Evolutionary conservation across 2,113 vertebrate species (phyloP), one percentile per base, ranked within the genome.

Genomic region (Eudyptes chrysolophus): DNA sequence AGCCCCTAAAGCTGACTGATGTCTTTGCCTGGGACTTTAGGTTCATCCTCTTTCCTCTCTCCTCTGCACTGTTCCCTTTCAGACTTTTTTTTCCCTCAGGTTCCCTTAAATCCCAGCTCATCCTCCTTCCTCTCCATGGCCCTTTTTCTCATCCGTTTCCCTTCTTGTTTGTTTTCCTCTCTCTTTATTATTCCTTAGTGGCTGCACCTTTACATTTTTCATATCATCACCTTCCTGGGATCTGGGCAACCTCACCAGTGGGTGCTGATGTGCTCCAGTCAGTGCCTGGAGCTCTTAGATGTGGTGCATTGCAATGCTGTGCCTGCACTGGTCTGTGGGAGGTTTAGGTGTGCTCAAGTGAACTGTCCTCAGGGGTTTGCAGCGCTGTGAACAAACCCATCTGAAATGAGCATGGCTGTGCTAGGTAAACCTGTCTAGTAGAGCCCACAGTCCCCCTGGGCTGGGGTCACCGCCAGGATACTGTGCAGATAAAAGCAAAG

Each of bases 211-310:
- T 54, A 38, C 1, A 5, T 72, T 60, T 72, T 68, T 44, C 5
- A 4, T 24, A 48, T 29, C 13, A 4, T 58, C 24, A 26, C 13
- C 27, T 65, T 69, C 25, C 46, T 74, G 24, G 44, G n/a, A n/a
- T 24, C 16, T 54, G 7, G 32, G 18, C 24, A 86, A 34, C 20
- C 38, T 69, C 57, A 38, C 27, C 10, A 18, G 13, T 11, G 14
- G 24, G 16, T 83, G n/a, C 17, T 0, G 5, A 20, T 13, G 11
- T 0, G 1, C 34, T 60, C 36, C 20, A 6, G 22, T 25, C 1
- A 1, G 30, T 78, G 48, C 52, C 24, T 46, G 25, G 27, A 51
- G 17, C 52, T 61, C 14, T 55, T 46, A 17, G 52, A 38, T 40
- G 36, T 25, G 16, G 44, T 52, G 12, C 34, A 29, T 32, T 21